Percentiles rank a stretch among this genome's conserved stretches.
Evolutionary conservation across 2,797 vertebrate species (phyloP).

Genomic region (Delichon dasypus): DNA sequence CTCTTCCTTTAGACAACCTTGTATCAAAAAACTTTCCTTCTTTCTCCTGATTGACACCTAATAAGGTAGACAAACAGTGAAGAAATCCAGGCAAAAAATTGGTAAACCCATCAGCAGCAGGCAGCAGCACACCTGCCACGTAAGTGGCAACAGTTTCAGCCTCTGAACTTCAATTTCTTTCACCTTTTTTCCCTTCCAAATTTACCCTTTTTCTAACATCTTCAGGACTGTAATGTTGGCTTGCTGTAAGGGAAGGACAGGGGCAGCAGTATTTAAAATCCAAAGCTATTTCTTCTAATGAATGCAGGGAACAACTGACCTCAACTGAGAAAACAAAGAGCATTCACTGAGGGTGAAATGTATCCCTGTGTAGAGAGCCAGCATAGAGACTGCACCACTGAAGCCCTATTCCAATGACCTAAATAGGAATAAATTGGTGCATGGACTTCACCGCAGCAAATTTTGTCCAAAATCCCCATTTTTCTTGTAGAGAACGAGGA

Average conservation of each 20-base stretch:
- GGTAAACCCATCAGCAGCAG: not conserved
- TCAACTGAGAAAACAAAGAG: constrained; percentile 58
- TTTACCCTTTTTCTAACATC: not conserved
- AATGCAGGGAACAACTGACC: constrained; percentile 60
- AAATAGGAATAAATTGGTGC: constrained; percentile 57
- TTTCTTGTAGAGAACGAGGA: not conserved
- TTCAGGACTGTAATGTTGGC: not conserved
- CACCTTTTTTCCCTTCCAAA: not conserved
- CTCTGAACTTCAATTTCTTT: not conserved
- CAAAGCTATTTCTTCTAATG: constrained; percentile 48
- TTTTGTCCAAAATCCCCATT: not conserved
- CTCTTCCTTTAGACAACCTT: not conserved
- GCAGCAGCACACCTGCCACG: not conserved
- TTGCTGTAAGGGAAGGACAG: not conserved
- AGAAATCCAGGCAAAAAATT: not conserved
- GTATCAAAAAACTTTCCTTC: not conserved
- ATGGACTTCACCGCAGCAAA: not conserved
- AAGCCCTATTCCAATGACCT: constrained; percentile 48
- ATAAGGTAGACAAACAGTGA: not conserved
- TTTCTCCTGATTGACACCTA: not conserved
- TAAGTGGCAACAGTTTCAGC: not conserved
- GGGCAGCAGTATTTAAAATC: not conserved
- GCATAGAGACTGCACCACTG: not conserved
- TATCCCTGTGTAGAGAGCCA: constrained; percentile 35
- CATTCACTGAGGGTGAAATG: constrained; percentile 58